phyloP scores from a whole-genome alignment of 2,797 vertebrate genomes.

The Acanthiza pusilla region DNA sequence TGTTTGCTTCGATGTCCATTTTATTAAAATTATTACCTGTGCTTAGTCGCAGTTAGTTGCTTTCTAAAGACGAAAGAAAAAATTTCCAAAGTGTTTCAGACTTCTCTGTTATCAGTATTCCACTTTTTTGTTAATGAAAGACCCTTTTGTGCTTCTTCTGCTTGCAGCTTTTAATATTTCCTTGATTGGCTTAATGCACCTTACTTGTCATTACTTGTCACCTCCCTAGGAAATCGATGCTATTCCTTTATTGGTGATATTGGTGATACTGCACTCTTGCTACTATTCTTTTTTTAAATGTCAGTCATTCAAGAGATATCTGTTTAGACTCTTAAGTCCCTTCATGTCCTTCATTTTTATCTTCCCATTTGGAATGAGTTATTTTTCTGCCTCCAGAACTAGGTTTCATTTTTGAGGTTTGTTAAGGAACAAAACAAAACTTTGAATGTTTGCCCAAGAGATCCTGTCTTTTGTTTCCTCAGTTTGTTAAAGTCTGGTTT shows the following conservation, averaged over 20 bases:
- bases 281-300: not conserved
- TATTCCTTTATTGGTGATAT: not conserved
- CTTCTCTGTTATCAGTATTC: not conserved
- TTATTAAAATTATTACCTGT: not conserved
- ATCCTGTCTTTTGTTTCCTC: not conserved
- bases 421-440: not conserved
- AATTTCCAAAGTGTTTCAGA: not conserved
- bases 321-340: not conserved
- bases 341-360: not conserved
- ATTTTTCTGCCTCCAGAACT: not conserved
- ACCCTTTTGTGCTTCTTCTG: not conserved
- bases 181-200: not conserved
- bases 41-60: not conserved
- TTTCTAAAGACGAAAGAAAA: not conserved
- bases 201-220: not conserved
- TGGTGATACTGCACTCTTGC: not conserved
- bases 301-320: not conserved
- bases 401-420: fast-evolving
- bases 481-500: not conserved
- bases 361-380: not conserved
- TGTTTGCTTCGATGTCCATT: not conserved
- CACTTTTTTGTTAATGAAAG: not conserved
- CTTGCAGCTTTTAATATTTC: not conserved
- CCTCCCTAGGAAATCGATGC: not conserved
- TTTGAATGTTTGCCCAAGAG: not conserved